Evolutionary conservation across 2,113 vertebrate genomes (phyloP).

Genomic region (Neolamprologus sp.): DNA sequence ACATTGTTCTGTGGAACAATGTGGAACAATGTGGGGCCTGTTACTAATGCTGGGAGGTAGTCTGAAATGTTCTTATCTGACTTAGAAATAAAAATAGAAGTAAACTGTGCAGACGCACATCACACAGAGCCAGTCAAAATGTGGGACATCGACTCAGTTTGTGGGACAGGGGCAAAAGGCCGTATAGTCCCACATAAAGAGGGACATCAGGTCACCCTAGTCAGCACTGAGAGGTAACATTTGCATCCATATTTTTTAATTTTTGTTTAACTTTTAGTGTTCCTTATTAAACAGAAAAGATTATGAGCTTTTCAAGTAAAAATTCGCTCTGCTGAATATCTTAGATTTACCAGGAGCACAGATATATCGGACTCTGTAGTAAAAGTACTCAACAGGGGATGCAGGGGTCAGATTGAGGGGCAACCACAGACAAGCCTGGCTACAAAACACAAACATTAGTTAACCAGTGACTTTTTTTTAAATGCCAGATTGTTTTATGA

Average conservation of each 20-base stretch:
- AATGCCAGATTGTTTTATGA: not conserved
- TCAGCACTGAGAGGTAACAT: not conserved
- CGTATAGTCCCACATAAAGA: not conserved
- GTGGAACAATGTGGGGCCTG: not conserved
- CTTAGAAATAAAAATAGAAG: not conserved
- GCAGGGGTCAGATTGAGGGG: not conserved
- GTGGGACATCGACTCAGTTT: not conserved
- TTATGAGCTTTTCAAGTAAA: not conserved
- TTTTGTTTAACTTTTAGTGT: not conserved
- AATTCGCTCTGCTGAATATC: not conserved
- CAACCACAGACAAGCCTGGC: not conserved
- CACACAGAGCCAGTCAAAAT: not conserved
- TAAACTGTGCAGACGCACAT: not conserved
- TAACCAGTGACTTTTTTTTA: not conserved
- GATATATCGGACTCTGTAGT: not conserved
- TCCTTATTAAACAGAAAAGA: not conserved
- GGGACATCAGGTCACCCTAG: not conserved
- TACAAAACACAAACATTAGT: not conserved
- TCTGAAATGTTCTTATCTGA: not conserved
- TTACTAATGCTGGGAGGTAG: not conserved
- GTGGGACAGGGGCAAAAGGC: not conserved
- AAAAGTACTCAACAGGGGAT: not conserved
- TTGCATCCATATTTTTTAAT: fast-evolving
- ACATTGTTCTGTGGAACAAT: no score
- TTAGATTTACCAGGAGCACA: not conserved